phyloP scores from a whole-genome alignment of 2,888 invertebrate genomes.

The Deladenus siricidicola region DNA sequence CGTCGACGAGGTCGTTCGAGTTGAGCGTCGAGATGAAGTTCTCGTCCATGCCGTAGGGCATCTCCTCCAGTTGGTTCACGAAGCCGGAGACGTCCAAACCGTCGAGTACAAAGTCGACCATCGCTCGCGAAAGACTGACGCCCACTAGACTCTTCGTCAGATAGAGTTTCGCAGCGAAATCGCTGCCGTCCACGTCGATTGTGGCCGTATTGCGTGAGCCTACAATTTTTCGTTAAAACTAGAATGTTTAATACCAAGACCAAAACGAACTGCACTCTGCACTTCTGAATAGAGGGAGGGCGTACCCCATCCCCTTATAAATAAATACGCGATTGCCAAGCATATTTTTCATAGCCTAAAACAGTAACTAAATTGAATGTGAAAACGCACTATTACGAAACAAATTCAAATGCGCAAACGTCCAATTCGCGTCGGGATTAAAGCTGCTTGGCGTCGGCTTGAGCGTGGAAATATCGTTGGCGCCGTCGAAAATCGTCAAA shows the following conservation, averaged over 20 bases:
- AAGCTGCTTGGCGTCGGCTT: not conserved
- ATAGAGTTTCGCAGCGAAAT: not conserved
- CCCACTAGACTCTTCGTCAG: constrained; percentile 11
- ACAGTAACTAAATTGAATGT: too few species aligned
- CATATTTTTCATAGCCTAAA: too few species aligned
- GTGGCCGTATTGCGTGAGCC: not conserved
- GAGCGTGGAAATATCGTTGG: constrained; percentile 12
- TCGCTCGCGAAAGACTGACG: constrained; percentile 11
- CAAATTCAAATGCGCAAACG: constrained; percentile 4
- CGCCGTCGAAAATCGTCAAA: constrained; percentile 12
- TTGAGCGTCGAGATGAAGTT: constrained; percentile 15
- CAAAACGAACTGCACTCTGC: not conserved
- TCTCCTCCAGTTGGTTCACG: not conserved
- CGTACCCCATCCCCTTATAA: too few species aligned
- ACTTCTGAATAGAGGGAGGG: too few species aligned
- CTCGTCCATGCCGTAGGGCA: constrained; percentile 18
- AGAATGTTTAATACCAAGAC: too few species aligned
- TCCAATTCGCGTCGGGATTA: constrained; percentile 2
- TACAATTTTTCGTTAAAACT: not conserved
- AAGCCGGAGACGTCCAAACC: constrained; percentile 3
- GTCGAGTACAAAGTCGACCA: constrained; percentile 12
- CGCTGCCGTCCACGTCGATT: too few species aligned
- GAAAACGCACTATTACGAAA: too few species aligned
- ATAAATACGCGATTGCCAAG: too few species aligned
- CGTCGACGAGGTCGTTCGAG: constrained; percentile 8